phyloP scores from a whole-genome alignment of 2,113 vertebrate species.

The Indicator maculatus region DNA sequence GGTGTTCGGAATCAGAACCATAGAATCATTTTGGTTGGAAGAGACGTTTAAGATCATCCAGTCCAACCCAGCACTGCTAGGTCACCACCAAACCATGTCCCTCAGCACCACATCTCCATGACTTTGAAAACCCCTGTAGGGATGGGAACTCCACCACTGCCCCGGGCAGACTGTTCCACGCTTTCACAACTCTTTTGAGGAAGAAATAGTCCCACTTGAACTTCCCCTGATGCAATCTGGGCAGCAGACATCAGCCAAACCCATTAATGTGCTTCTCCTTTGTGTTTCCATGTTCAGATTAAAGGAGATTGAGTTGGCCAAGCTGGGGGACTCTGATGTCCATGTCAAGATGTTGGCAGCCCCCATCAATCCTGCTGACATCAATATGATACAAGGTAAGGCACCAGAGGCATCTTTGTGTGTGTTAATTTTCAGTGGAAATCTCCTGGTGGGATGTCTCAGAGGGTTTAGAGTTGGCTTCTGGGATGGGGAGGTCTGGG shows the following conservation, averaged over 20 bases:
- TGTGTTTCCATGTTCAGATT: slow-evolving; percentile 75
- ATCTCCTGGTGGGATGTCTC: neutral
- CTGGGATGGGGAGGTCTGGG: neutral
- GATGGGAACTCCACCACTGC: too few relatives aligned
- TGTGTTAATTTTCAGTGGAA: fast-evolving
- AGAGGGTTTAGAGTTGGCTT: neutral
- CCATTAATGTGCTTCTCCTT: neutral
- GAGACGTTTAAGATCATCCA: too few relatives aligned
- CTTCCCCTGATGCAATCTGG: too few relatives aligned
- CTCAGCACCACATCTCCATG: too few relatives aligned
- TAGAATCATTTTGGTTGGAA: too few relatives aligned
- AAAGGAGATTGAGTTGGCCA: slow-evolving; percentile 76
- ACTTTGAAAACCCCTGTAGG: too few relatives aligned
- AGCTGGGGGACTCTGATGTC: slow-evolving; percentile 78
- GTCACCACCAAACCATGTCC: too few relatives aligned
- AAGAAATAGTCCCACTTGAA: too few relatives aligned
- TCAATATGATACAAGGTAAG: slow-evolving; percentile 97
- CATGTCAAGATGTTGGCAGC: slow-evolving; percentile 90
- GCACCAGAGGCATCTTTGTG: neutral
- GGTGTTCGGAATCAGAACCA: neutral
- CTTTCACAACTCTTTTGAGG: too few relatives aligned
- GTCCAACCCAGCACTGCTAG: too few relatives aligned
- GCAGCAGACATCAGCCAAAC: neutral
- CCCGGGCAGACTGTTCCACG: too few relatives aligned
- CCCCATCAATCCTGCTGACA: slow-evolving; percentile 93